Conservation (phyloP, 2,113 vertebrate genomes). For the Circaetus gallicus region DNA sequence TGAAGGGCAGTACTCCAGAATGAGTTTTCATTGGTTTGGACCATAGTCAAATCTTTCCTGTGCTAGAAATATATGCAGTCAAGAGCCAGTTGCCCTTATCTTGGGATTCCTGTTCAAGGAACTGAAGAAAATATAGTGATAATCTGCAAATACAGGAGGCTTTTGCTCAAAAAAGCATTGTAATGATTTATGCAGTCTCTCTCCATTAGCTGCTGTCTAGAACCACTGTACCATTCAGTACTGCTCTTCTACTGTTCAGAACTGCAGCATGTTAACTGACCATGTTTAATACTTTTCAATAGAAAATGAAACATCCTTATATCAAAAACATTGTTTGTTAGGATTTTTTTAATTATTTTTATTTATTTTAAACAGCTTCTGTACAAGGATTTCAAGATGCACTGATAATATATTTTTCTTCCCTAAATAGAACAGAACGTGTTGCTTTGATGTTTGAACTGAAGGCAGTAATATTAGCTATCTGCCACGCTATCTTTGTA, state of each 20-base stretch:
- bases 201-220: neutral
- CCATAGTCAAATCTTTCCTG: neutral
- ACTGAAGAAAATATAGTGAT: neutral
- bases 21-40: neutral
- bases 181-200: neutral
- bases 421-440: neutral
- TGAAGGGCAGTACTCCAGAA: neutral
- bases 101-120: neutral
- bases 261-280: neutral
- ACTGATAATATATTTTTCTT: neutral
- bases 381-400: neutral
- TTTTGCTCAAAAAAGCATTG: neutral
- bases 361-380: neutral
- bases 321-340: neutral
- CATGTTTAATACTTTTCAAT: neutral
- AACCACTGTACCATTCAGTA: neutral
- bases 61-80: neutral
- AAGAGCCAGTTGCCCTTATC: neutral
- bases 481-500: neutral
- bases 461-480: neutral
- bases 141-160: neutral
- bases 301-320: neutral
- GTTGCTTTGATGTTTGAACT: neutral
- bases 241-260: neutral
- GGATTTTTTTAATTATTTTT: neutral